Evolutionary conservation across 2,888 invertebrate genomes (phyloP).

Genomic region (Lasioglossum zephyrum): DNA sequence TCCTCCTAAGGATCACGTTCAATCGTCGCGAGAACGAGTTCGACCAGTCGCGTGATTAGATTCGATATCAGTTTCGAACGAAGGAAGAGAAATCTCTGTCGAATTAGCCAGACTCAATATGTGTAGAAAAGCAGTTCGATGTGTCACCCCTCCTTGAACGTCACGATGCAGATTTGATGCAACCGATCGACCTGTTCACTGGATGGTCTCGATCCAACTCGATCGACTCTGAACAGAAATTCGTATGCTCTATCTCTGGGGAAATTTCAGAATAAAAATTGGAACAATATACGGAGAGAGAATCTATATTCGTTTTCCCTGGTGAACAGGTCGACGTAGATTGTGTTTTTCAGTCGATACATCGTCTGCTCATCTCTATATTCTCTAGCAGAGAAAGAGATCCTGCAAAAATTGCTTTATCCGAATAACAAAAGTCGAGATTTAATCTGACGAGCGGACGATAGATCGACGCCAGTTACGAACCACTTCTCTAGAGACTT

Average conservation of each 20-base stretch:
- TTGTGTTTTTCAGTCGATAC: constrained; percentile 46
- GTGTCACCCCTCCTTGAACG: constrained; percentile 66
- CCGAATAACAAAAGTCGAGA: not conserved
- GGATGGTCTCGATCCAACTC: not conserved
- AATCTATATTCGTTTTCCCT: not conserved
- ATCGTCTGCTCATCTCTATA: constrained; percentile 20
- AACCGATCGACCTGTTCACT: constrained; percentile 30
- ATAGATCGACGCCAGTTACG: constrained; percentile 47
- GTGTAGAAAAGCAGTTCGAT: constrained; percentile 68
- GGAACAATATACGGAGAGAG: not conserved
- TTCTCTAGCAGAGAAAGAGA: not conserved
- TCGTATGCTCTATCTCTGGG: not conserved
- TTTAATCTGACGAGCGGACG: not conserved
- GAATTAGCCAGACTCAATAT: constrained; percentile 67
- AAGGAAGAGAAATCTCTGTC: constrained; percentile 52
- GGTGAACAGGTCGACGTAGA: constrained; percentile 59
- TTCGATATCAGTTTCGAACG: constrained; percentile 42
- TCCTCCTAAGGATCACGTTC: not conserved
- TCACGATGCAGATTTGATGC: constrained; percentile 63
- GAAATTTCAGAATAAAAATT: not conserved
- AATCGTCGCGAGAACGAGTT: constrained; percentile 20
- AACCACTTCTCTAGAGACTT: constrained; percentile 63
- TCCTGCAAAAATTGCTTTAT: not conserved
- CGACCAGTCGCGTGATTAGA: constrained; percentile 33
- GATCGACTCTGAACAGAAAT: not conserved